phyloP scores from a whole-genome alignment of 1,140 invertebrate species.

The Drosophila neocordata region DNA sequence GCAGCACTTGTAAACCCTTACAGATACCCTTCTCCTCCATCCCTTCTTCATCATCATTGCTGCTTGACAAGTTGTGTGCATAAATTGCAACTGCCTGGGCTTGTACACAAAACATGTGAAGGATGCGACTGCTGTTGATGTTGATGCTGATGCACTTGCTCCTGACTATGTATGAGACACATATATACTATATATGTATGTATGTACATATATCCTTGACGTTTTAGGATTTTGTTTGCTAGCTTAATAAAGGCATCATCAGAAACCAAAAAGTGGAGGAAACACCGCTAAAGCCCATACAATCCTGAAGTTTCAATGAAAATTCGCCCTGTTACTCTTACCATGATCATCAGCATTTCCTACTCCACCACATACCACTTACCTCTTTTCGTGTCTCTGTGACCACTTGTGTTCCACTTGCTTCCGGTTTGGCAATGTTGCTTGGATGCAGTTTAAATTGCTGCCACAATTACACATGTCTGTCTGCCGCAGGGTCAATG shows the following conservation, averaged over 20 bases:
- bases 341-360: neutral
- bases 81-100: slow-evolving; percentile 76
- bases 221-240: slow-evolving; percentile 77
- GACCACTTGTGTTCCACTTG: slow-evolving; percentile 46
- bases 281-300: slow-evolving; percentile 23
- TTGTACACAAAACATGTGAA: slow-evolving; percentile 77
- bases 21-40: neutral
- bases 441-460: slow-evolving; percentile 72
- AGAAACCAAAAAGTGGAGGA: slow-evolving; percentile 28
- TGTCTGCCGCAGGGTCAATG: slow-evolving; percentile 71
- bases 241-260: slow-evolving; percentile 75
- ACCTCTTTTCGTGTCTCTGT: slow-evolving; percentile 6
- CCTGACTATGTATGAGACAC: slow-evolving; percentile 66
- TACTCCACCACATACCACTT: neutral
- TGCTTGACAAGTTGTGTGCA: slow-evolving; percentile 75
- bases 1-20: slow-evolving; percentile 47
- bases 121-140: slow-evolving; percentile 58
- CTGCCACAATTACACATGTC: slow-evolving; percentile 77
- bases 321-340: neutral
- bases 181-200: neutral
- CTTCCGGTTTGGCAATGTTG: slow-evolving; percentile 71
- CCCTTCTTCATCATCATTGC: neutral
- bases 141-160: slow-evolving; percentile 51
- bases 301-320: slow-evolving; percentile 63
- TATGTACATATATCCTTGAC: slow-evolving; percentile 62